Evolutionary conservation across 2,113 vertebrate genomes (phyloP), one percentile per base, ranked within the genome.

Genomic region (Laticauda laticaudata): DNA sequence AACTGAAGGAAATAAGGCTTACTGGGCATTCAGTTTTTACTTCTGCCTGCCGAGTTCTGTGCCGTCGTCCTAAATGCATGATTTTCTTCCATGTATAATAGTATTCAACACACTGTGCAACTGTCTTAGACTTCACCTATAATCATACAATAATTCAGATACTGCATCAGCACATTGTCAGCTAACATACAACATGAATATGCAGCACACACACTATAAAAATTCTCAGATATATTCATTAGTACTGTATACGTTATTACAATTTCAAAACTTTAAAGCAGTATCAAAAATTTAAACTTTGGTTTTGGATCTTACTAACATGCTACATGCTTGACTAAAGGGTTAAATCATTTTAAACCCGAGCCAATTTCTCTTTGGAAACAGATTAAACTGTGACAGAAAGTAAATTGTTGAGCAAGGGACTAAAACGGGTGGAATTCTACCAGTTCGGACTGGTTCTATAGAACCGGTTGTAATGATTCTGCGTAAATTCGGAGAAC

Each of bases 51-150:
- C 98, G 97, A 5, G 97, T 97, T 89, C 98, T 97, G 92, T 98
- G 97, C 59, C 97, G 97, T 81, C 96, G 97, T 57, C 98, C 98
- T 91, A 98, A 94, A 59, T 96, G 98, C 96, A 98, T 95, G 45
- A 98, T 98, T 95, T 98, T 99, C 95, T 99, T 99, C 98, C 98
- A 99, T 0, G 98, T 98, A 85, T 99, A 99, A 96, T 99, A 99
- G 96, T 98, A 99, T 95, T 99, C 99, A 61, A 99, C 98, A 86
- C 99, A 99, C 87, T 99, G 98, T 92, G 98, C 97, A 92, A 99
- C 96, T 0, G 98, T 98, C 97, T 99, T 99, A 6, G 99, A 98
- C 96, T 98, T 98, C 88, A 99, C 98, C 99, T 99, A 93, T 2
- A 95, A 94, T 92, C 94, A 92, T 96, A 11, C 26, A 94, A 96